phyloP scores from a whole-genome alignment of 2,888 invertebrate species.

The Morinoia aosen region DNA sequence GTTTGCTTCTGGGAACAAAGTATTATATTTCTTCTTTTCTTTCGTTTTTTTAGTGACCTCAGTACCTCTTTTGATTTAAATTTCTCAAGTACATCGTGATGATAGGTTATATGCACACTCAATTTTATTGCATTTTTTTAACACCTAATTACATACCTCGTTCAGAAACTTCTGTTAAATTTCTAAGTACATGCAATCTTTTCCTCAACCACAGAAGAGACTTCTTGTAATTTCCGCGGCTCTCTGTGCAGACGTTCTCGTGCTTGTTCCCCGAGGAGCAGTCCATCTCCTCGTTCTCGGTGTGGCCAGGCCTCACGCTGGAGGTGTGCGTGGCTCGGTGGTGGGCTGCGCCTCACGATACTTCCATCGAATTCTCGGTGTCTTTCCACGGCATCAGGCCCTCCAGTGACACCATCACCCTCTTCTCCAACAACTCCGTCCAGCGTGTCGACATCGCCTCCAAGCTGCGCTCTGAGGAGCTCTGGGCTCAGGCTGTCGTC shows the following conservation, averaged over 20 bases:
- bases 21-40: no score
- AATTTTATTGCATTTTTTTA: no score
- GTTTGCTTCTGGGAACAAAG: no score
- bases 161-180: background rate
- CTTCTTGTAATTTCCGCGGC: background rate
- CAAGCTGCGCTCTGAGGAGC: conserved; percentile 82
- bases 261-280: conserved; percentile 44
- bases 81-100: no score
- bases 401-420: background rate
- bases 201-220: no score
- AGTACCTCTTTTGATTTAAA: no score
- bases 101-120: no score
- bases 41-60: no score
- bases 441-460: conserved; percentile 81
- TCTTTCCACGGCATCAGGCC: conserved; percentile 61
- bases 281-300: conserved; percentile 55
- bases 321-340: conserved; percentile 68
- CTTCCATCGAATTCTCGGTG: conserved; percentile 61
- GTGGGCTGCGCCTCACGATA: conserved; percentile 66
- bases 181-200: no score
- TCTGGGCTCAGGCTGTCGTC: conserved; percentile 81
- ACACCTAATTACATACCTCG: no score
- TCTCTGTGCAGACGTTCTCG: conserved; percentile 33
- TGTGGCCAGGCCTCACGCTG: conserved; percentile 64
- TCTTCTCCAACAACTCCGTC: conserved; percentile 73